Evolutionary conservation across 2,113 vertebrate genomes (phyloP).

Genomic region (Scortum barcoo): DNA sequence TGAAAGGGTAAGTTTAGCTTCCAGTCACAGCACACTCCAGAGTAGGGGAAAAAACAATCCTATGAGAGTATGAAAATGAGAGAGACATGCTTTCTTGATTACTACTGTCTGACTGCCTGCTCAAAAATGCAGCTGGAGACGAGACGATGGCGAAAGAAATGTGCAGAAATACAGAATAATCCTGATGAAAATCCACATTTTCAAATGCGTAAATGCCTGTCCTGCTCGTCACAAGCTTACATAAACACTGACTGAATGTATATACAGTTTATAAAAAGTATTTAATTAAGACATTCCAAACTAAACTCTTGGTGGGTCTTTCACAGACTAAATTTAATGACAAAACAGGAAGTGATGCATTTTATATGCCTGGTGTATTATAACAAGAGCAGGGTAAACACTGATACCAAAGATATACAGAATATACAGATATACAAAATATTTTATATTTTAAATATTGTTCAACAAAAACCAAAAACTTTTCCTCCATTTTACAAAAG

Average conservation of each 20-base stretch:
- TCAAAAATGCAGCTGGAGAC: constrained; percentile 52
- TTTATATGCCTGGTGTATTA: neutral
- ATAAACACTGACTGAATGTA: constrained; percentile 15
- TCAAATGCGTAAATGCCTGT: constrained; percentile 12
- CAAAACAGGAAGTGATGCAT: constrained; percentile 28
- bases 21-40: constrained; percentile 33
- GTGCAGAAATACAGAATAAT: neutral
- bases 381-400: neutral
- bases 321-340: neutral
- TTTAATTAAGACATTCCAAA: constrained; percentile 15
- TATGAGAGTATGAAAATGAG: constrained; percentile 2
- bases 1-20: constrained; percentile 35
- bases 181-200: constrained; percentile 12
- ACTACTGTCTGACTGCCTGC: constrained; percentile 54
- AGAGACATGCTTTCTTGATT: constrained; percentile 55
- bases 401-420: neutral
- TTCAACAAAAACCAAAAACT: too few relatives aligned
- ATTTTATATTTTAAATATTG: too few relatives aligned
- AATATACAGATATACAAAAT: too few relatives aligned
- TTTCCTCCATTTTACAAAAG: neutral
- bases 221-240: neutral
- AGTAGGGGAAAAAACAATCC: constrained; percentile 20
- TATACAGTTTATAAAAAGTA: neutral
- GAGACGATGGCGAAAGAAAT: constrained; percentile 1
- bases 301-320: neutral